Conservation (phyloP, 2,113 vertebrate species). For the Macroglossus sobrinus region DNA sequence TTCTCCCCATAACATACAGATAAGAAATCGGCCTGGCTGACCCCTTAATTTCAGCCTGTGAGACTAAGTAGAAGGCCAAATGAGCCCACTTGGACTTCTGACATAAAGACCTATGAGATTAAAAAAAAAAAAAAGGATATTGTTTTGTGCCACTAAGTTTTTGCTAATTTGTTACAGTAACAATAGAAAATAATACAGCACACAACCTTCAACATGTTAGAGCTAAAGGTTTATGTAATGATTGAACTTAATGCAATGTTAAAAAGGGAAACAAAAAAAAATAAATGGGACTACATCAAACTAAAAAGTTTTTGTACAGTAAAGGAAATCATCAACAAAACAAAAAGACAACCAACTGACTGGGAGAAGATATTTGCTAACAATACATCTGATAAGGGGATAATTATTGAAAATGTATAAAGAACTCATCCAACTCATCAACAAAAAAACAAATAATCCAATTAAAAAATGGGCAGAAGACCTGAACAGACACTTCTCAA, state of each 20-base stretch:
- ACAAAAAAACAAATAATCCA: no score
- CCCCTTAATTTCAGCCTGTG: background rate
- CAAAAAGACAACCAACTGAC: no score
- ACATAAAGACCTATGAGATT: background rate
- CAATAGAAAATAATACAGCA: background rate
- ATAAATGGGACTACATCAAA: no score
- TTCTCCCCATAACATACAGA: background rate
- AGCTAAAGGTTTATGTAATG: background rate
- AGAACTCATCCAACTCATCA: no score
- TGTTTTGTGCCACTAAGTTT: background rate
- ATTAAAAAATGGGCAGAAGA: no score
- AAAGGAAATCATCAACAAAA: no score
- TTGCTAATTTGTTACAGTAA: background rate
- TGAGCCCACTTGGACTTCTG: background rate
- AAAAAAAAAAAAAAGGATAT: background rate
- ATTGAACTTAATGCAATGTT: background rate
- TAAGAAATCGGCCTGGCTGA: background rate
- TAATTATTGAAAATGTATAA: no score
- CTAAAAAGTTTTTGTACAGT: no score
- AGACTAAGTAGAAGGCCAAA: background rate
- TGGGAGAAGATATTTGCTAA: no score
- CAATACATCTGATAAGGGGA: no score
- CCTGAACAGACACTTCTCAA: no score
- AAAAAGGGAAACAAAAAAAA: background rate
- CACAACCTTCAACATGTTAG: background rate